Base-by-base conservation (phyloP, 1,140 invertebrate species). In the Apis cerana region DNA sequence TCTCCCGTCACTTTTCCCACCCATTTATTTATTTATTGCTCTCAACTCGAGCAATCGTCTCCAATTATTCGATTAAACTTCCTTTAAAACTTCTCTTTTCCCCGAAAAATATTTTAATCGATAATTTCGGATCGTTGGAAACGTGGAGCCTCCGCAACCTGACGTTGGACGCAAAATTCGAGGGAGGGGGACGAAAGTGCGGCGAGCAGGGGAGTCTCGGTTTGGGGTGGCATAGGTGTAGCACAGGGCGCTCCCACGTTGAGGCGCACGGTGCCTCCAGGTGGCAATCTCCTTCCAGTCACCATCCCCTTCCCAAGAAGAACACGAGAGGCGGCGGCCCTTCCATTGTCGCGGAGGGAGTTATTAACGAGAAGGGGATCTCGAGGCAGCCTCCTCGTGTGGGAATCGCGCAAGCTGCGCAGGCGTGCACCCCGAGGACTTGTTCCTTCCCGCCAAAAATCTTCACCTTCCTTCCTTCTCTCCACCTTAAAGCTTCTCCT, bases 181-280 rank as follows among this genome's bases (percentile, higher is more conserved):
- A 64, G n/a, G 33, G 23, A 71, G 56, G 13, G n/a, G 33, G 23
- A 71, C 48, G 13, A 33, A 48, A 17, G 27, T 64, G n/a, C 21
- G 27, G n/a, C 21, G 27, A 11, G 27, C 1, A 27, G 48, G 23
- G 58, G 19, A 64, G 71, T 43, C 68, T 50, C 75, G 21, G 84
- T 82, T 67, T 70, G 58, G 88, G 87, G 83, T 85, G 85, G 85
- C 70, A 83, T 79, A 89, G 81, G 81, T 68, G 85, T 84, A 75
- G 62, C 27, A 27, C 1, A 27, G 27, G 27, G 27, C 62, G 90
- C 90, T 91, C 90, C 90, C 90, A 91, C 90, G 90, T 89, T 90
- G 89, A 82, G 68, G 80, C 75, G 77, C 52, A 69, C 76, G 64
- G 69, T 84, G 81, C 75, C 82, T 80, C 88, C 90, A 90, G 90